Conservation (phyloP, 2,113 vertebrate species). For the Dermatemys mawii region DNA sequence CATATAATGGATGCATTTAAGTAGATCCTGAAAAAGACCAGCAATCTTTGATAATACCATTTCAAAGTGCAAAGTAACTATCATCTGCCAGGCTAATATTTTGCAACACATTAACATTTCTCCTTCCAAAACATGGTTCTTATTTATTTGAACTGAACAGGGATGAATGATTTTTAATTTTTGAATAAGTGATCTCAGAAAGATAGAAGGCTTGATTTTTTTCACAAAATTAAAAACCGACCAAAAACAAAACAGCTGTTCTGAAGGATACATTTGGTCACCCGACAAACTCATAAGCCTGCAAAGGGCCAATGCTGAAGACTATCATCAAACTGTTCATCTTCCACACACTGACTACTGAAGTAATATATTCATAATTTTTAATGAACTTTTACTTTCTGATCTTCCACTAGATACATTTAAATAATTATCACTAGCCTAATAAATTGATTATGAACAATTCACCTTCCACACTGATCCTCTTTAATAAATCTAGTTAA, state of each 20-base stretch:
- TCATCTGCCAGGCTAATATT: background rate
- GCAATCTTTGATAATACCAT: slow-evolving; percentile 36
- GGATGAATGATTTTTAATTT: background rate
- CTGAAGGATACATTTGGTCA: background rate
- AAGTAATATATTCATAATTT: background rate
- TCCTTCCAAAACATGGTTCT: background rate
- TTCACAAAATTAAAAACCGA: background rate
- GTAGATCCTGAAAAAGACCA: slow-evolving; percentile 32
- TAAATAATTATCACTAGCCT: slow-evolving; percentile 20
- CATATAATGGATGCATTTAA: slow-evolving; percentile 61
- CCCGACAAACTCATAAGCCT: background rate
- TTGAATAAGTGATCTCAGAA: background rate
- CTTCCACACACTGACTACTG: background rate
- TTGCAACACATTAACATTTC: background rate
- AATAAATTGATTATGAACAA: slow-evolving; percentile 1
- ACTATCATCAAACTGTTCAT: background rate
- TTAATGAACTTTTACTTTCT: slow-evolving; percentile 20
- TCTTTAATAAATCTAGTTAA: slow-evolving; percentile 28
- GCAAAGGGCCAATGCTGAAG: background rate
- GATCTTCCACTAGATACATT: slow-evolving; percentile 15
- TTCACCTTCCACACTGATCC: slow-evolving; percentile 36
- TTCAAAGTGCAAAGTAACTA: background rate
- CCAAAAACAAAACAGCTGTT: accelerated
- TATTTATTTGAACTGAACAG: background rate
- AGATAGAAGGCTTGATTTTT: background rate